phyloP scores from a whole-genome alignment of 2,797 vertebrate genomes.

The Syngnathus rostellatus region DNA sequence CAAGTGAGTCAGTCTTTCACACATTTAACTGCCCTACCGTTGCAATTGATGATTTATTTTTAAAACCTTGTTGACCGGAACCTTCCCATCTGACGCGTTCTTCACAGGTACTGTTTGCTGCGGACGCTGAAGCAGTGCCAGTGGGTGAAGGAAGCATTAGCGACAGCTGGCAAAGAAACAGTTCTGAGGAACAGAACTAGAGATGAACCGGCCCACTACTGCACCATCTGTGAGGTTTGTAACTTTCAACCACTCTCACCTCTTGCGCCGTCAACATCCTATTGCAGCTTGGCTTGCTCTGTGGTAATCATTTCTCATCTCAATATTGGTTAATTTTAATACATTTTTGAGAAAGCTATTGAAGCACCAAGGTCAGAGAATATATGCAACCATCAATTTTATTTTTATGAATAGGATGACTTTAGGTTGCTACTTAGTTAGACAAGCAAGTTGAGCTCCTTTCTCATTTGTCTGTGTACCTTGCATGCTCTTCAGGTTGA shows the following conservation, averaged over 20 bases:
- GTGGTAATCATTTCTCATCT: neutral
- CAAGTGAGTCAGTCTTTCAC: slow-evolving; percentile 77
- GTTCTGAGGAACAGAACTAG: slow-evolving; percentile 84
- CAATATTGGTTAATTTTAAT: neutral
- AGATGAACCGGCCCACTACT: slow-evolving; percentile 96
- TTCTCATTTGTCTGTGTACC: neutral
- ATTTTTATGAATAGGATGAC: neutral
- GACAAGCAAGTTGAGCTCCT: neutral
- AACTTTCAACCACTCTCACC: neutral
- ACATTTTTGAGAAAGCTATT: neutral
- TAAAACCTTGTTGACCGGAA: neutral
- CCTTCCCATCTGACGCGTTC: neutral
- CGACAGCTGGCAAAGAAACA: slow-evolving; percentile 84
- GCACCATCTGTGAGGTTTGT: slow-evolving; percentile 95
- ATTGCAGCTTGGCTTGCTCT: neutral
- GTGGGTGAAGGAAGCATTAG: slow-evolving; percentile 87
- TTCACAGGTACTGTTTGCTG: slow-evolving; percentile 86
- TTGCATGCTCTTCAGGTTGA: slow-evolving; percentile 74
- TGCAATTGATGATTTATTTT: neutral
- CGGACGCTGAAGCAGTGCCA: slow-evolving; percentile 96
- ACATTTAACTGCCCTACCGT: neutral
- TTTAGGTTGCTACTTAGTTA: neutral
- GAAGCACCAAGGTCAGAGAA: neutral
- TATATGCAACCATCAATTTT: neutral
- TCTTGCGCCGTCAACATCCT: neutral